Evolutionary conservation across 2,888 invertebrate genomes (phyloP).

Genomic region (Pteria penguin): DNA sequence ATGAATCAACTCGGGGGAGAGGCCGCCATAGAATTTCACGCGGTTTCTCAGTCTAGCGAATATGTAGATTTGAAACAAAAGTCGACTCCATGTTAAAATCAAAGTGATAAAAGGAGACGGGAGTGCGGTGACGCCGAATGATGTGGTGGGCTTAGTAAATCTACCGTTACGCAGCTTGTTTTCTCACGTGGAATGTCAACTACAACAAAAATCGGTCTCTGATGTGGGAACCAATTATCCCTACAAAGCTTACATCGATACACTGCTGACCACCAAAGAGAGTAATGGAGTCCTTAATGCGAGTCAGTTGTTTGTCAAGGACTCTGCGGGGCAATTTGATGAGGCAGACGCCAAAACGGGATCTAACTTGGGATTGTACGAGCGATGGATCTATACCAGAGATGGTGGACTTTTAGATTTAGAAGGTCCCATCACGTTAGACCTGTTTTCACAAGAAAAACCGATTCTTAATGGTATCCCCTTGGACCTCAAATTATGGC

Average conservation of each 20-base stretch:
- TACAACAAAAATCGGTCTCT: conserved; percentile 37
- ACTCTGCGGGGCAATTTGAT: conserved; percentile 26
- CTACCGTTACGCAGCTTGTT: conserved; percentile 18
- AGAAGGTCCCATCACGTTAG: conserved; percentile 36
- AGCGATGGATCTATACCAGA: conserved; percentile 18
- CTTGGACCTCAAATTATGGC: conserved; percentile 43
- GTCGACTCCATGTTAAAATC: conserved; percentile 26
- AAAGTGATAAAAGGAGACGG: not conserved
- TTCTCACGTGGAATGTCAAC: conserved; percentile 38
- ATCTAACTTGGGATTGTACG: conserved; percentile 32
- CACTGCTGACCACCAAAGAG: conserved; percentile 37
- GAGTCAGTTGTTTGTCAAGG: conserved; percentile 41
- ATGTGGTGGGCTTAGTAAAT: conserved; percentile 14
- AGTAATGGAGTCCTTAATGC: not conserved
- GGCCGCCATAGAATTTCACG: conserved; percentile 38
- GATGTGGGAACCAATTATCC: conserved; percentile 45
- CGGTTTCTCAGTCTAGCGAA: conserved; percentile 25
- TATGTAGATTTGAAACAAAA: conserved; percentile 45
- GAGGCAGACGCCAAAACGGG: conserved; percentile 31
- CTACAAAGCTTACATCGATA: conserved; percentile 52
- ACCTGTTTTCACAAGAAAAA: conserved; percentile 40
- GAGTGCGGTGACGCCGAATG: not conserved
- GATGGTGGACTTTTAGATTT: conserved; percentile 40
- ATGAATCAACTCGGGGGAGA: conserved; percentile 13
- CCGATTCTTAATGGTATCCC: conserved; percentile 41